Evolutionary conservation across 2,888 invertebrate species (phyloP), one percentile per base, ranked within the genome.

Genomic region (Habroteleia sp.): DNA sequence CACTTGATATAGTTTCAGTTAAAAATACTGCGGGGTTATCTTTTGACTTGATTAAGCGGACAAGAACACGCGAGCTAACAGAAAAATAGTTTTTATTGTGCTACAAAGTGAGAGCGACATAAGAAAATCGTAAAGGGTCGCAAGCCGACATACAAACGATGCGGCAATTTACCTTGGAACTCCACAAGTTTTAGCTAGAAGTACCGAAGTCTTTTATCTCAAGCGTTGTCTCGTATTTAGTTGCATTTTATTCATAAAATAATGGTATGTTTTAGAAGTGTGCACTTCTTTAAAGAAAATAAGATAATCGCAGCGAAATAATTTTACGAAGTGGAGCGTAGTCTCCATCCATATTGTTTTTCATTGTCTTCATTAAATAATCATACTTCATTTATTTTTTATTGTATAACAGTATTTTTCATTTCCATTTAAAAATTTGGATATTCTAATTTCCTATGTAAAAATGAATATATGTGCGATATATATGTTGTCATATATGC

Each of bases 1-100:
- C 20, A 29, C 41, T 48, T 39, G 46, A 48, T 62, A 44, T 20
- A 23, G 35, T 17, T 16, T 14, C 10, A 16, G 63, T 37, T 50
- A 42, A 39, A 41, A 50, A 42, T 41, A 50, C 33, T 16, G 41
- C 10, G 14, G 27, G 17, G 20, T 27, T 65, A 65, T 52, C 52
- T 33, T 52, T 52, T 13, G 52, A 35, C 25, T 52, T 65, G 65
- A 65, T 63, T 50, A 63, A 63, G 33, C n/a, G 31, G 13, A 33
- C 20, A 41, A 50, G 31, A 48, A 63, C 63, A 63, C 31, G 50
- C 3, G 27, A 42, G 42, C 44, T 46, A 25, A 35, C 46, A 35
- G 44, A 37, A 46, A 44, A 44, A 46, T 46, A 27, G 44, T 60
- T 60, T 33, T 60, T 60, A 42, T 56, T 56, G 42, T 42, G 10